phyloP scores from a whole-genome alignment of 2,888 invertebrate genomes.

The Aspidiotus destructor region DNA sequence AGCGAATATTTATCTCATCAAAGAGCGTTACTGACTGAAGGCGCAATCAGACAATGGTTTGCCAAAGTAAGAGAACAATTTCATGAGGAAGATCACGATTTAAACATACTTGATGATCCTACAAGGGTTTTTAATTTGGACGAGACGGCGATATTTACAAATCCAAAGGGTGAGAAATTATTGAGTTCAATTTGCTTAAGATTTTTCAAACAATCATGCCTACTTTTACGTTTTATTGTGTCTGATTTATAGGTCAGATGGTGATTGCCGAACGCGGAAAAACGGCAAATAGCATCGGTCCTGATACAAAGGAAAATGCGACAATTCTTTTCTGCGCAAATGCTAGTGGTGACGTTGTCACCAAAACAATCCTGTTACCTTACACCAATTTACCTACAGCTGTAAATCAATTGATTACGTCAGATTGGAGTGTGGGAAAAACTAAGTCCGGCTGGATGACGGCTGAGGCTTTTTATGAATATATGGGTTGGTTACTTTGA shows the following conservation, averaged over 20 bases:
- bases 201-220: no score
- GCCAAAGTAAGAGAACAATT: neutral
- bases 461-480: neutral
- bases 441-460: slow-evolving; percentile 1
- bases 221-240: no score
- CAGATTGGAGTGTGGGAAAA: neutral
- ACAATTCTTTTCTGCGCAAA: neutral
- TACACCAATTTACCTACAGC: neutral
- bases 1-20: slow-evolving; percentile 1
- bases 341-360: neutral
- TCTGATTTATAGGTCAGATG: neutral
- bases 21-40: slow-evolving; percentile 3
- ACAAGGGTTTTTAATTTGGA: neutral
- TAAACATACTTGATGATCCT: neutral
- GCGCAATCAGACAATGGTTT: neutral
- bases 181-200: neutral
- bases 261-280: slow-evolving; percentile 4
- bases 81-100: neutral
- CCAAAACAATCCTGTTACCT: neutral
- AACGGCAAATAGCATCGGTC: neutral
- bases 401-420: neutral
- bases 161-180: neutral
- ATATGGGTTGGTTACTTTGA: neutral
- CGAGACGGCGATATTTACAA: neutral
- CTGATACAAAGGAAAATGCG: neutral